phyloP scores from a whole-genome alignment of 2,797 vertebrate species.

The Tiaroga cobitis region DNA sequence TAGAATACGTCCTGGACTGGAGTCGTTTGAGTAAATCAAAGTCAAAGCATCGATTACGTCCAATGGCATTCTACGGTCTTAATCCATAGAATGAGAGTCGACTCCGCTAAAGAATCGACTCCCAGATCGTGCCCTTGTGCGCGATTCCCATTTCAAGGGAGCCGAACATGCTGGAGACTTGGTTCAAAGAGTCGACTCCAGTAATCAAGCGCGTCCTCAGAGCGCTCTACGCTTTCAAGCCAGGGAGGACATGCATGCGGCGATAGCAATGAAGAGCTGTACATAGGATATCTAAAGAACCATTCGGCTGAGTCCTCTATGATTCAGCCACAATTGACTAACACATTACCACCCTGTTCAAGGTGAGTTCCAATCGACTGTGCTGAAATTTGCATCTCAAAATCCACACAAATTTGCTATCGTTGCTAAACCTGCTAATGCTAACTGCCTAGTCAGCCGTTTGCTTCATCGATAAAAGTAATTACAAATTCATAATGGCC shows the following conservation, averaged over 20 bases:
- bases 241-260: slow-evolving; percentile 40
- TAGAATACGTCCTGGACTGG: background rate
- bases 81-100: background rate
- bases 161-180: background rate
- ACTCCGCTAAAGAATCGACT: background rate
- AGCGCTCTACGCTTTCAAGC: slow-evolving; percentile 22
- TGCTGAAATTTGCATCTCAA: background rate
- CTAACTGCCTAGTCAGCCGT: slow-evolving; percentile 47
- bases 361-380: slow-evolving; percentile 66
- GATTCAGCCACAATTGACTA: slow-evolving; percentile 69
- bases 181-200: slow-evolving; percentile 36
- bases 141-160: background rate
- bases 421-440: slow-evolving; percentile 32
- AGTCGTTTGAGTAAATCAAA: slow-evolving; percentile 2
- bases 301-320: slow-evolving; percentile 72
- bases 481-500: background rate
- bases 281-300: slow-evolving; percentile 36
- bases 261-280: slow-evolving; percentile 51
- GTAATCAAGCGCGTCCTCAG: slow-evolving; percentile 6
- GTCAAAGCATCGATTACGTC: slow-evolving; percentile 41
- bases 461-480: slow-evolving; percentile 21
- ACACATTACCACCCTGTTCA: slow-evolving; percentile 65
- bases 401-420: background rate
- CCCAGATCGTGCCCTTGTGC: too few relatives aligned
- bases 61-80: background rate